Evolutionary conservation across 2,888 invertebrate species (phyloP).

Genomic region (Ernsta delagoae): DNA sequence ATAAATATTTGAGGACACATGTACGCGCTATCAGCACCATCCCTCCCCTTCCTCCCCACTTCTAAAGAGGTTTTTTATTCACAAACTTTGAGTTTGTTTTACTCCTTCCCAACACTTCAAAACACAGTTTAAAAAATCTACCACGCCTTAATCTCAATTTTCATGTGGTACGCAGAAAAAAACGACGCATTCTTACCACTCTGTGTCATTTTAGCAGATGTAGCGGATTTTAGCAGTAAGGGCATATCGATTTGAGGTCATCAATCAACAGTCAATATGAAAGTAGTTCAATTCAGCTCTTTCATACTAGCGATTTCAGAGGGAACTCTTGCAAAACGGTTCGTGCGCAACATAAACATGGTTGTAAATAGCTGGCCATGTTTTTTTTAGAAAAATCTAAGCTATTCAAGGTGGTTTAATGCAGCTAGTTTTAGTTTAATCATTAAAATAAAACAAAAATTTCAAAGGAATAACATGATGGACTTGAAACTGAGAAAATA

Average conservation of each 20-base stretch:
- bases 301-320: slow-evolving; percentile 28
- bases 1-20: slow-evolving; percentile 64
- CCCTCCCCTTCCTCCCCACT: slow-evolving; percentile 35
- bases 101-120: slow-evolving; percentile 26
- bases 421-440: no score
- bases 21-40: slow-evolving; percentile 47
- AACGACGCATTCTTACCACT: slow-evolving; percentile 38
- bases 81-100: slow-evolving; percentile 37
- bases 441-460: no score
- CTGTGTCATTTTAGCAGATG: slow-evolving; percentile 26
- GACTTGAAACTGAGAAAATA: no score
- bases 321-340: neutral
- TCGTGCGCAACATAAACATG: no score
- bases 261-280: slow-evolving; percentile 59
- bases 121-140: slow-evolving; percentile 23
- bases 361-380: no score
- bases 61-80: slow-evolving; percentile 48
- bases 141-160: neutral
- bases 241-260: slow-evolving; percentile 43
- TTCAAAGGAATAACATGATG: no score
- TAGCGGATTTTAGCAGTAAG: neutral
- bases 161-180: slow-evolving; percentile 27
- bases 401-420: no score
- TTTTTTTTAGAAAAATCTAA: no score
- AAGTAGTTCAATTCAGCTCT: slow-evolving; percentile 50